Percentiles rank a stretch among this genome's conserved stretches.
phyloP scores from a whole-genome alignment of 2,888 invertebrate species.

The Leucophenga montana region DNA sequence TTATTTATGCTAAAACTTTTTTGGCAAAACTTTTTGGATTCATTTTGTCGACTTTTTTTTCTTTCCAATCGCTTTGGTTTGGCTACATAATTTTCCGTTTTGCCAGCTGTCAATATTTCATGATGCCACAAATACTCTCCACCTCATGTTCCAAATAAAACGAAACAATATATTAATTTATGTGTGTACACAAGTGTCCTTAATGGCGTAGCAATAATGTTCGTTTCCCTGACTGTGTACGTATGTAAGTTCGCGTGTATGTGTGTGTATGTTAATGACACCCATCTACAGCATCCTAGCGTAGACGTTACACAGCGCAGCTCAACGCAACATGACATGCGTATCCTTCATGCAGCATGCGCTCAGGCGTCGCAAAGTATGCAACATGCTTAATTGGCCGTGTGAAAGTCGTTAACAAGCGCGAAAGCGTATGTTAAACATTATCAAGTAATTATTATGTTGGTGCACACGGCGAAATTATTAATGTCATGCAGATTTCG shows the following conservation, averaged over 20 bases:
- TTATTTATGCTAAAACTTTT: not conserved
- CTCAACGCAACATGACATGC: not conserved
- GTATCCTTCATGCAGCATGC: not conserved
- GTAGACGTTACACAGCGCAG: not conserved
- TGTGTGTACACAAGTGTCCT: conserved; percentile 45
- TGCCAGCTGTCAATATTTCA: conserved; percentile 21
- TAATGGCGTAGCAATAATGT: conserved; percentile 48
- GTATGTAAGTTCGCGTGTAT: not conserved
- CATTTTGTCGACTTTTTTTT: not conserved
- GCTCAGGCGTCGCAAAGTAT: not conserved
- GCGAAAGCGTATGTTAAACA: conserved; percentile 10
- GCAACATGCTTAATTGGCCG: conserved; percentile 12
- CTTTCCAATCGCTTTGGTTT: not conserved
- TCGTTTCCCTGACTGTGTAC: not conserved
- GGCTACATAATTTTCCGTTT: not conserved
- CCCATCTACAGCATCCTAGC: not conserved
- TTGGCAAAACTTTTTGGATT: not conserved
- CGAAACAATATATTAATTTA: conserved; percentile 58
- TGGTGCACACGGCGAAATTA: not conserved
- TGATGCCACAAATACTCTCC: not conserved
- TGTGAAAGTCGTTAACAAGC: conserved; percentile 3
- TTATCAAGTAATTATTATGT: conserved; percentile 16
- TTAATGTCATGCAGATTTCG: not conserved
- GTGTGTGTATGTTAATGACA: conserved; percentile 1
- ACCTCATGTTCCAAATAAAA: not conserved